A percentile compares a stretch with the other conserved stretches of the same genome.
phyloP scores from a whole-genome alignment of 2,888 invertebrate species.

The Brassicogethes aeneus region DNA sequence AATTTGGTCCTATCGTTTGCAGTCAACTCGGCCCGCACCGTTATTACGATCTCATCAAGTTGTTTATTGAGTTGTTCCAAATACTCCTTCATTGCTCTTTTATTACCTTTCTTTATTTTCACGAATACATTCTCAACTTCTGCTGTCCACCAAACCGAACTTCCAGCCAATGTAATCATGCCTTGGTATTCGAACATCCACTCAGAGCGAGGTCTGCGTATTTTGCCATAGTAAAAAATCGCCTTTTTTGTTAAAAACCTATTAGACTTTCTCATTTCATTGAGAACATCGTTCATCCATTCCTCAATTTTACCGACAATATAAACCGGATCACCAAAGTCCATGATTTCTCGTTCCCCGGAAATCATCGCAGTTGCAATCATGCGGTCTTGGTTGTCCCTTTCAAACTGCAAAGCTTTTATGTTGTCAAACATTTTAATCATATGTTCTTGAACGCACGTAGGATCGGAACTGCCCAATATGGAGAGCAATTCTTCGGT shows the following conservation, averaged over 20 bases:
- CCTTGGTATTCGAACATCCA: constrained; percentile 90
- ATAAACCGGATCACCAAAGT: constrained; percentile 60
- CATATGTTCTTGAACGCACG: constrained; percentile 85
- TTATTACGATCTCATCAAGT: constrained; percentile 73
- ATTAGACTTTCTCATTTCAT: constrained; percentile 79
- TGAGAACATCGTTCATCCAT: constrained; percentile 83
- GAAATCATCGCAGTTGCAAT: constrained; percentile 79
- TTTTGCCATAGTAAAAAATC: constrained; percentile 76
- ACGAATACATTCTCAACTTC: constrained; percentile 86
- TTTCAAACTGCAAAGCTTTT: constrained; percentile 59
- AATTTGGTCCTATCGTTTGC: constrained; percentile 81
- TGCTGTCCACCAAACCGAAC: constrained; percentile 93
- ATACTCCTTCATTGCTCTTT: constrained; percentile 87
- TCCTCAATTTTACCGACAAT: constrained; percentile 81
- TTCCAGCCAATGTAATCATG: constrained; percentile 53
- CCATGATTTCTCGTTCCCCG: constrained; percentile 80
- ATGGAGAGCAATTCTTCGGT: constrained; percentile 87
- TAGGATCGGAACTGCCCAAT: constrained; percentile 75
- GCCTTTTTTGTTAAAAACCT: constrained; percentile 79
- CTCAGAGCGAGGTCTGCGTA: constrained; percentile 57
- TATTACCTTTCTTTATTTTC: constrained; percentile 63
- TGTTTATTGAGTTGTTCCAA: constrained; percentile 70
- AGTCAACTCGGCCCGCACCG: constrained; percentile 60
- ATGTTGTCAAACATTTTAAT: constrained; percentile 95
- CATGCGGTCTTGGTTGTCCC: constrained; percentile 55